Base-by-base conservation (phyloP, 23 tunicate genomes). In the Trididemnum clinides region DNA sequence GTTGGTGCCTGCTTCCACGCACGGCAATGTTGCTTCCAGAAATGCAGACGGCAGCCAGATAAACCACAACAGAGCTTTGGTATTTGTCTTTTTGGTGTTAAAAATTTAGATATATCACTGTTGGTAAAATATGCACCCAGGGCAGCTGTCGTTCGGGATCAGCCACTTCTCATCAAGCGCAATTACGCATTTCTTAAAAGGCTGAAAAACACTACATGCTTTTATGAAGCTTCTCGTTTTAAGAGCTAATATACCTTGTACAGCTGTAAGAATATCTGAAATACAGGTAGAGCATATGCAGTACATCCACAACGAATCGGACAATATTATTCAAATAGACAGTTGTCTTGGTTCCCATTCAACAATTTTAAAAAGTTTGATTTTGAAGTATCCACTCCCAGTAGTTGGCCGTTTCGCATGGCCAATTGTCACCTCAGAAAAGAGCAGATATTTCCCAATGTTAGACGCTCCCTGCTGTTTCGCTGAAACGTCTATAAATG, bases 331-430 rank as follows among this genome's bases (percentile, higher is more conserved):
- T 62, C 69, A 62, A 26, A 62, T 62, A 22, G 69, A 20, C 6
- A 18, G 69, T 62, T 62, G 69, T 12, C 23, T 22, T 12, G 69
- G 22, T 62, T 62, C 69, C 69, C 15, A 62, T 12, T 22, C 23
- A n/a, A 20, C 69, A 62, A 62, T 18, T 18, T 62, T 12, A 22
- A 62, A 62, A 12, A 62, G n/a, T 20, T 62, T 62, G 69, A 62
- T 62, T 62, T 26, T 62, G 6, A 62, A 62, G n/a, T n/a, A 62
- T 62, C 23, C 69, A 62, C 69, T 62, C 6, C 22, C 69, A 12
- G 69, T 62, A 4, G 69, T 62, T n/a, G n/a, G 28, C 69, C 69
- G n/a, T 62, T 26, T 62, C 23, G 69, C 69, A 62, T 62, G 69
- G 5, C 69, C 69, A 62, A 26, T 62, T 20, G 69, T 62, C 69